A percentile compares a stretch with the other conserved stretches of the same genome.
These are phyloP conservation scores for Melitaea cinxia DNA, from an alignment of 1,140 invertebrate genomes.

Conservation along the genomic window DNA sequence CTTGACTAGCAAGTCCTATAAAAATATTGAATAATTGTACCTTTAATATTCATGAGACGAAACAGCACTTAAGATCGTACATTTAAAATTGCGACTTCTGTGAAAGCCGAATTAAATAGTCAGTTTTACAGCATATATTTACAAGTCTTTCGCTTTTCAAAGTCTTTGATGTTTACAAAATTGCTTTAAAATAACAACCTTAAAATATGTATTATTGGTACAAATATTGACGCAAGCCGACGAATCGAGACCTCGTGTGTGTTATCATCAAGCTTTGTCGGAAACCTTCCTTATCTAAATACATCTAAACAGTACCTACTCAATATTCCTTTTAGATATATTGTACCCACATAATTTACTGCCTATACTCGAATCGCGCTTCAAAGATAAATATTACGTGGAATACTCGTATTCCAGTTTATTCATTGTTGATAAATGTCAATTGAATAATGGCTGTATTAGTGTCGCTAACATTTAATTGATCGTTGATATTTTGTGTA, in stretches of 20 bases:
- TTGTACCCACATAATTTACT: not conserved
- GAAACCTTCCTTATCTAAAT: not conserved
- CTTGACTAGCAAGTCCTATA: not conserved
- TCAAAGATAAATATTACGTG: too few relatives aligned
- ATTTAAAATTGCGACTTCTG: not conserved
- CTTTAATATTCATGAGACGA: constrained; percentile 6
- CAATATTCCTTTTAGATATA: not conserved
- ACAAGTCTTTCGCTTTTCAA: not conserved
- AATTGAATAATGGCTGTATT: too few relatives aligned
- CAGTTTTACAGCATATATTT: not conserved
- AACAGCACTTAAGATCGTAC: constrained; percentile 1
- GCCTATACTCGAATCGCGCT: too few relatives aligned
- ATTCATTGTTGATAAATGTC: too few relatives aligned
- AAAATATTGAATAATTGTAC: constrained; percentile 1
- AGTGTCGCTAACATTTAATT: too few relatives aligned
- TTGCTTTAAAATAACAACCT: not conserved
- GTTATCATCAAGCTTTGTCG: not conserved
- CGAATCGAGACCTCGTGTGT: not conserved
- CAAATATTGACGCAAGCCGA: not conserved
- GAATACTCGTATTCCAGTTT: too few relatives aligned
- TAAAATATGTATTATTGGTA: not conserved
- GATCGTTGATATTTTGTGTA: too few relatives aligned
- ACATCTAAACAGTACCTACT: not conserved
- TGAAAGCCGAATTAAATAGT: not conserved
- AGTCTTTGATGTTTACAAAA: not conserved